phyloP scores from a whole-genome alignment of 2,113 vertebrate species.

The Ascaphus truei region DNA sequence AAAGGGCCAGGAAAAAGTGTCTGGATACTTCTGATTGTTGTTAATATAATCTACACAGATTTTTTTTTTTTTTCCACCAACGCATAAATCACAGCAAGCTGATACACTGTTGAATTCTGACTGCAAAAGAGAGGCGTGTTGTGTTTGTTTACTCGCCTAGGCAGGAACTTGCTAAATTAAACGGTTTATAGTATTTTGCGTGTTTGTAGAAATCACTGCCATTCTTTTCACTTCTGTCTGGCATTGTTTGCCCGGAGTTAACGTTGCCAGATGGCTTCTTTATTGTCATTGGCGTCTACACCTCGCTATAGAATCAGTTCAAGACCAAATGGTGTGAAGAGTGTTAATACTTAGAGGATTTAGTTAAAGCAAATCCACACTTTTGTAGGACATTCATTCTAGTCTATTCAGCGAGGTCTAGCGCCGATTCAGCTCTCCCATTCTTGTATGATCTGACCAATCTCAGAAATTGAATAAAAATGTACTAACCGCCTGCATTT shows the following conservation, averaged over 20 bases:
- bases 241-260: conserved; percentile 96
- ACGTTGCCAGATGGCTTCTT: conserved; percentile 94
- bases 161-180: conserved; percentile 88
- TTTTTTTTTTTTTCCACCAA: conserved; percentile 47
- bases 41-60: conserved; percentile 54
- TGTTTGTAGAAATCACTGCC: conserved; percentile 94
- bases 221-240: conserved; percentile 92
- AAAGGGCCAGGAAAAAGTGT: conserved; percentile 86
- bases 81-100: conserved; percentile 27
- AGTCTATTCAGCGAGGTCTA: conserved; percentile 61
- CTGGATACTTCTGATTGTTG: conserved; percentile 78
- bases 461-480: too few relatives aligned
- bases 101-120: background rate
- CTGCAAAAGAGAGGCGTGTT: conserved; percentile 41
- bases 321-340: conserved; percentile 94
- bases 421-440: background rate
- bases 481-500: too few relatives aligned
- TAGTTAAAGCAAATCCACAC: conserved; percentile 72
- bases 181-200: conserved; percentile 89
- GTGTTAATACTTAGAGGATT: conserved; percentile 77
- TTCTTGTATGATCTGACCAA: background rate
- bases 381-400: conserved; percentile 57
- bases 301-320: conserved; percentile 89
- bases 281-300: conserved; percentile 94
- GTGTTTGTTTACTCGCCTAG: conserved; percentile 84